Percentiles rank a stretch among this genome's conserved stretches.
These are phyloP conservation scores for Poecilia latipinna DNA, from an alignment of 2,113 vertebrate species.

Conservation along the genomic window DNA sequence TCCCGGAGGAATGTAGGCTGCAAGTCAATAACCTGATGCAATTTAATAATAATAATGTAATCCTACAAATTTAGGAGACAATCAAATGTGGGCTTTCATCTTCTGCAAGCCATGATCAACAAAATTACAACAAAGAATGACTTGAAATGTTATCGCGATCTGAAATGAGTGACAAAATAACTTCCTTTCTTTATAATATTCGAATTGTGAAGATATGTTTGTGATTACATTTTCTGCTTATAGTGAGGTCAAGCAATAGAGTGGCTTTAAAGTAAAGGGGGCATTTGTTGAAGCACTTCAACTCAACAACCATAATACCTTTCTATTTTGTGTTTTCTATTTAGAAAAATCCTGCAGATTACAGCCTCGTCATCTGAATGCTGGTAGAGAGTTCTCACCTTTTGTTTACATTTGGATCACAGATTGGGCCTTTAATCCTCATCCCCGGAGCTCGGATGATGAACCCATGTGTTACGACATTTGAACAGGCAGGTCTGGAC, in stretches of 20 bases:
- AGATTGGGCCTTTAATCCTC: conserved; percentile 53
- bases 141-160: too few species aligned
- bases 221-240: not conserved
- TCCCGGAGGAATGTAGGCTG: too few species aligned
- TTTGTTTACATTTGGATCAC: conserved; percentile 52
- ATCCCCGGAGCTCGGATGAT: conserved; percentile 55
- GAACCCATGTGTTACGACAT: conserved; percentile 72
- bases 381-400: not conserved
- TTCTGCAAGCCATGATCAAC: too few species aligned
- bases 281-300: conserved; percentile 21
- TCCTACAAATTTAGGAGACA: too few species aligned
- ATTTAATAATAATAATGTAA: too few species aligned
- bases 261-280: conserved; percentile 30
- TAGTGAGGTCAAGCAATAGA: conserved; percentile 17
- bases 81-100: too few species aligned
- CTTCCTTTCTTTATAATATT: not conserved
- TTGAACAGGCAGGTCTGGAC: conserved; percentile 65
- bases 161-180: too few species aligned
- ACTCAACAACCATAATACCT: conserved; percentile 6
- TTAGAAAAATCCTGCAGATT: not conserved
- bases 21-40: too few species aligned
- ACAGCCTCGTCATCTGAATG: conserved; percentile 17
- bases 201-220: not conserved
- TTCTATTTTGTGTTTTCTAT: conserved; percentile 3
- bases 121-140: too few species aligned